Evolutionary conservation across 2,888 invertebrate genomes (phyloP).

Genomic region (Pyrrhosoma nymphula): DNA sequence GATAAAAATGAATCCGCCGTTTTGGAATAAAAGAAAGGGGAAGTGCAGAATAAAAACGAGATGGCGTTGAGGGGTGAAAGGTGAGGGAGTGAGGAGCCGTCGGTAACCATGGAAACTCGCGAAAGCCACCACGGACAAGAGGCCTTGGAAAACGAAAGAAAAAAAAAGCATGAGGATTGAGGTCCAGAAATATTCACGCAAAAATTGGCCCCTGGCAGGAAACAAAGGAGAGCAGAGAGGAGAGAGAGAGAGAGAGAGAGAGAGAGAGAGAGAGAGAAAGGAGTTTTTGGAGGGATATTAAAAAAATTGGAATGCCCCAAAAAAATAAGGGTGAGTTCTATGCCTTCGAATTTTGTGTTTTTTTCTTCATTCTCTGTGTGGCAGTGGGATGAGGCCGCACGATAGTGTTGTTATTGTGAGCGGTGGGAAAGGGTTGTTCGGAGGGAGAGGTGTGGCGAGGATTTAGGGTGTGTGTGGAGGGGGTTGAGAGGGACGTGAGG

Average conservation of each 20-base stretch:
- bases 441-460: neutral
- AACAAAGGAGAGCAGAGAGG: neutral
- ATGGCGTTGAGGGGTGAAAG: neutral
- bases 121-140: neutral
- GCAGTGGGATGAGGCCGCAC: neutral
- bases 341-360: neutral
- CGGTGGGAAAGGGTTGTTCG: neutral
- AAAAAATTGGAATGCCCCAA: neutral
- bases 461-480: neutral
- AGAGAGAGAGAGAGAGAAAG: neutral
- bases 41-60: neutral
- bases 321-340: neutral
- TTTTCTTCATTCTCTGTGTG: neutral
- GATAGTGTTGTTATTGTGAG: constrained; percentile 13
- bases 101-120: neutral
- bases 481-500: neutral
- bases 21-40: neutral
- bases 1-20: neutral
- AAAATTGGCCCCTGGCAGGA: neutral
- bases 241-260: neutral
- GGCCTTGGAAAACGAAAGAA: neutral
- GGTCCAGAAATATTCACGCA: neutral
- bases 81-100: neutral
- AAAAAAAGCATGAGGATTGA: neutral
- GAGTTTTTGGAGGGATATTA: neutral